phyloP scores from a whole-genome alignment of 2,113 vertebrate species.

The Stictonetta naevosa region DNA sequence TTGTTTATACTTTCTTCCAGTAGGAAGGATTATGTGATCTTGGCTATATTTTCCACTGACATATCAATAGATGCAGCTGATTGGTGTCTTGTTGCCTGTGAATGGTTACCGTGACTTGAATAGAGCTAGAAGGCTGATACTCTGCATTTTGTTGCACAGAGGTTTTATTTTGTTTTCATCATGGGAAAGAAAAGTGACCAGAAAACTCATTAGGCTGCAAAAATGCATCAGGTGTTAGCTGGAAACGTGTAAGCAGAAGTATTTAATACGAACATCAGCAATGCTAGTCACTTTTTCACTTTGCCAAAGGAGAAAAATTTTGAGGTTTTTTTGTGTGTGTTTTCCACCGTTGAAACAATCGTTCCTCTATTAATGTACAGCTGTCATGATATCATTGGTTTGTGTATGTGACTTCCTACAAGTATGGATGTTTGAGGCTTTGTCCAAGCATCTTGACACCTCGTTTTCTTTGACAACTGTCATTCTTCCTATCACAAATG shows the following conservation, averaged over 20 bases:
- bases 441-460: conserved; percentile 22
- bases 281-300: background rate
- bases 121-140: background rate
- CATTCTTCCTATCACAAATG: conserved; percentile 32
- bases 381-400: background rate
- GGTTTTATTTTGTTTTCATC: background rate
- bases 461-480: conserved; percentile 45
- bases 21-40: background rate
- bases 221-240: background rate
- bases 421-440: background rate
- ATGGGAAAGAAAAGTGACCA: background rate
- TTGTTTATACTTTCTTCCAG: background rate
- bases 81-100: background rate
- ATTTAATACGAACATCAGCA: background rate
- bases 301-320: background rate
- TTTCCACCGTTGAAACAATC: background rate
- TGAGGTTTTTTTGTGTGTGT: background rate
- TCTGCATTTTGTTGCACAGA: background rate
- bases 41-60: background rate
- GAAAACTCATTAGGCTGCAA: background rate
- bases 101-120: background rate
- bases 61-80: background rate
- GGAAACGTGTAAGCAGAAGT: background rate
- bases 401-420: conserved; percentile 16
- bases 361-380: background rate